Base-by-base conservation (phyloP, 2,113 vertebrate genomes). In the Tychaedon coryphoeus region DNA sequence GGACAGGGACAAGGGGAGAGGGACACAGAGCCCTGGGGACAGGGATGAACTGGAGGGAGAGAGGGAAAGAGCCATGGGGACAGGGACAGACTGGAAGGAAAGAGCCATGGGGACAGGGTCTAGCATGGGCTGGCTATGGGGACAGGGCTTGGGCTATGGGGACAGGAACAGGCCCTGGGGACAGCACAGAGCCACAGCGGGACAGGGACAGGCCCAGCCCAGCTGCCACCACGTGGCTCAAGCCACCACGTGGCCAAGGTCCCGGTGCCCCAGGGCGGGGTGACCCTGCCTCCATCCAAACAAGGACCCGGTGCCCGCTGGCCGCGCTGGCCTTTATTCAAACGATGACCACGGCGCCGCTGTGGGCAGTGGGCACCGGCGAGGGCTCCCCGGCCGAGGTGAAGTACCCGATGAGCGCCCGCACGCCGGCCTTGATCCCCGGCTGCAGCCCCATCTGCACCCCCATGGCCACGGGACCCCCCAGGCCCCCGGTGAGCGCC, bases 371-470 rank as follows among this genome's bases (percentile, higher is more conserved):
- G 74, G 91, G 94, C 31, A 50, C 40, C 4, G 65, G n/a, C 3
- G 5, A 28, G 40, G 57, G 26, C 8, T 98, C 97, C 6, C 97
- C 96, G 6, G 97, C 93, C 6, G 97, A 70, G 36, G 95, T 96
- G 98, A 98, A 97, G 79, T 97, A 97, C 40, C 83, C 38, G 22
- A 98, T 58, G 89, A 99, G 92, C 24, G 88, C 97, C 94, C 95
- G 97, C 66, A 99, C 95, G 2, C 99, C 98, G 0, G 97, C 97
- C 84, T 98, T 99, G 74, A 98, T 64, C 7, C 98, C 97, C 0
- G 98, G 98, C 93, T 98, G 99, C 80, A 99, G 86, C 9, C 97
- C 98, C 54, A 97, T 67, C 19, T 98, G 97, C 56, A 98, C 29
- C 0, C 95, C 97, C 17, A 98, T 47, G 36, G 97, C 98, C 3